These are phyloP conservation scores for Margarornis squamiger DNA, from an alignment of 2,797 vertebrate genomes.

Conservation along the genomic window DNA sequence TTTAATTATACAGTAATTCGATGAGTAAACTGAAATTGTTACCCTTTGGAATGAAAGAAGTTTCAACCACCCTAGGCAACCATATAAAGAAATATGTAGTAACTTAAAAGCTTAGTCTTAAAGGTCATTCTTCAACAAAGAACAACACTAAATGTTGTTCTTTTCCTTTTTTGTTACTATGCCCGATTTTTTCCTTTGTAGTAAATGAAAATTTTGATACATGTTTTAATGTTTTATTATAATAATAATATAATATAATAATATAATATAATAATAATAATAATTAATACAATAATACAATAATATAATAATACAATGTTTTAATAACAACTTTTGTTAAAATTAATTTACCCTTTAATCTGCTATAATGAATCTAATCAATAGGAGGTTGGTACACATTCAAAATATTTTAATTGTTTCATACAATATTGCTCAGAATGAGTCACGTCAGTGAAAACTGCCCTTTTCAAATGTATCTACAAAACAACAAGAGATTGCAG, in stretches of 20 bases:
- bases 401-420: neutral
- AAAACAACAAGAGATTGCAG: neutral
- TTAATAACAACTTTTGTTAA: neutral
- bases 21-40: neutral
- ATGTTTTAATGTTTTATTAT: no score
- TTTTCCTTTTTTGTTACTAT: neutral
- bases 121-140: neutral
- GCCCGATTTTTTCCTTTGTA: neutral
- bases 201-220: neutral
- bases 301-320: no score
- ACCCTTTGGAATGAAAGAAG: neutral
- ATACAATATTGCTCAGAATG: neutral
- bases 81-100: neutral
- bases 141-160: neutral
- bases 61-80: neutral
- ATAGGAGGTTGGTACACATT: neutral
- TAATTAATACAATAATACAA: no score
- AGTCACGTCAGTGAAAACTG: conserved; percentile 12
- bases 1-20: neutral
- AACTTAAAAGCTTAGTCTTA: neutral
- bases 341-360: conserved; percentile 9
- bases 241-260: no score
- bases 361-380: neutral
- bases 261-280: no score
- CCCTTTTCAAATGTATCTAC: neutral